Evolutionary conservation across 2,113 vertebrate species (phyloP), one percentile per base, ranked within the genome.

Genomic region (Centropristis striata): DNA sequence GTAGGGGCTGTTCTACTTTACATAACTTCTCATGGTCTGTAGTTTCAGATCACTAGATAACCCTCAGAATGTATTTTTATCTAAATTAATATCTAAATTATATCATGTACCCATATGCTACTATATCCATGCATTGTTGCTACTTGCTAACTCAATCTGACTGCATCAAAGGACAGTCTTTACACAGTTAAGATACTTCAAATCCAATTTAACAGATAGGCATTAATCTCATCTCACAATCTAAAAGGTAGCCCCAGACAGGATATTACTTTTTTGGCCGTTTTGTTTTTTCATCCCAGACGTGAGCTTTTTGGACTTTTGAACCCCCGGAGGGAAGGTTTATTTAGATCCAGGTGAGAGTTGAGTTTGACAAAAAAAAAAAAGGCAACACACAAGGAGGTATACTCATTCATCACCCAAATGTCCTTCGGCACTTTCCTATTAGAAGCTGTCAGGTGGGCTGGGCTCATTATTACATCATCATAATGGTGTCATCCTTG

Each of bases 401-500:
- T 25, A 8, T 47, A 5, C 75, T 88, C 90, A 90, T 94, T 87
- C 84, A 93, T 92, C 91, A 91, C 58, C 3, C 20, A 65, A 80
- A 88, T 85, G 88, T 90, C 90, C 87, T 92, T 90, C 78, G 90
- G 87, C 80, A 84, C 61, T 72, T 88, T 90, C 78, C 90, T 88
- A 93, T 94, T 90, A 93, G 83, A 79, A 83, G n/a, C 85, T 87
- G 84, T 91, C 90, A 92, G 74, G 76, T 86, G 89, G 88, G 87
- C 71, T 27, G 81, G 78, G 68, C 86, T 88, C 88, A 88, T 94
- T 93, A 91, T 91, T 92, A 84, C 88, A 91, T 92, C 87, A 92
- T 91, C 87, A 90, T 91, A 88, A 92, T 88, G 87, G 88, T 92
- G 91, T 92, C 91, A 95, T 93, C 92, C 87, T 92, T 94, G 90